phyloP scores from a whole-genome alignment of 2,113 vertebrate genomes.

The Scatophagus argus region DNA sequence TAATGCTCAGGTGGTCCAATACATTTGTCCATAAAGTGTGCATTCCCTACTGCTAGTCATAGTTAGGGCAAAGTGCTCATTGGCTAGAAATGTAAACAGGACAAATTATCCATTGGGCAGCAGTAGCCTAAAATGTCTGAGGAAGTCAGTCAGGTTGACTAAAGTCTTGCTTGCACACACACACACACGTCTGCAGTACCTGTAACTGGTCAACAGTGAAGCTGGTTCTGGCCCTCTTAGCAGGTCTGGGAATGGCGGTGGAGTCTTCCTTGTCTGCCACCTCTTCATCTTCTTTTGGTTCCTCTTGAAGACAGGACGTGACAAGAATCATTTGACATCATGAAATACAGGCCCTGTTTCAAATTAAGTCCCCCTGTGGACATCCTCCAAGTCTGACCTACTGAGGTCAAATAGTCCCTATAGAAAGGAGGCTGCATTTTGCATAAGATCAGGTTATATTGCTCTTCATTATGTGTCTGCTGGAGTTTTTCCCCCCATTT shows the following conservation, averaged over 20 bases:
- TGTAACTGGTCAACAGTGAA: conserved; percentile 98
- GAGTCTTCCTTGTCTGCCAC: conserved; percentile 89
- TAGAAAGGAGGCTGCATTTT: neutral
- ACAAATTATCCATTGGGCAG: no score
- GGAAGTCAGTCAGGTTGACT: no score
- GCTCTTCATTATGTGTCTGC: neutral
- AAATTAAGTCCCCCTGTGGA: neutral
- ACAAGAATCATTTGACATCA: neutral
- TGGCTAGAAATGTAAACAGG: no score
- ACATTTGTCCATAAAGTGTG: no score
- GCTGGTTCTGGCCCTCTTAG: conserved; percentile 97
- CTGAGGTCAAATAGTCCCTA: neutral
- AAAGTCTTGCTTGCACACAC: no score
- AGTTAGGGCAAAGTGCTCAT: no score
- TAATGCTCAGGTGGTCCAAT: no score
- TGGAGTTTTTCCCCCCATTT: neutral
- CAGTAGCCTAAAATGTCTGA: no score
- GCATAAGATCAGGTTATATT: neutral
- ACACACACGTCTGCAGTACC: conserved; percentile 81
- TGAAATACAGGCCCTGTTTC: neutral
- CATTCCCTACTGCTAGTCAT: no score
- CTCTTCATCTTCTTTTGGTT: conserved; percentile 88
- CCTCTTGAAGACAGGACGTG: conserved; percentile 79
- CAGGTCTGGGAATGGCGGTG: conserved; percentile 88
- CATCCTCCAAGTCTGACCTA: neutral